Base-by-base conservation (phyloP, 2,797 vertebrate species). In the Percopsis omiscomaycus region DNA sequence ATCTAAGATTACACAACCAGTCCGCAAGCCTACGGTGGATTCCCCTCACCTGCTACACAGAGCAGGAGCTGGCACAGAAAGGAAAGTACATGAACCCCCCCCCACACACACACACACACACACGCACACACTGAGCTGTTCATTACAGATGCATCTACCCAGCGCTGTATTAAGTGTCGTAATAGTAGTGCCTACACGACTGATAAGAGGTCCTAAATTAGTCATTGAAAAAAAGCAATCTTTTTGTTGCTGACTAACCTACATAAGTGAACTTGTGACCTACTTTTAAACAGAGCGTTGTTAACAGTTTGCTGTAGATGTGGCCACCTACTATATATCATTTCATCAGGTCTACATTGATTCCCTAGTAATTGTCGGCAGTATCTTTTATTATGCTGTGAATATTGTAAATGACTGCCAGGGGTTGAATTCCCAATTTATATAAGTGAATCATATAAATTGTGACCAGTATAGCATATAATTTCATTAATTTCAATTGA, bases 161-260 rank as follows among this genome's bases (percentile, higher is more conserved):
- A 61, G 16, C 5, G 66, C 61, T 57, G 58, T 74, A 65, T 70
- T 75, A 79, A 82, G 77, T 69, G 57, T 66, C 66, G 70, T 75
- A 80, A 75, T 77, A 71, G 62, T 79, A 42, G 77, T 81, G 78
- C 79, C 82, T 82, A 82, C 85, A 84, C 83, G 69, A 63, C 68
- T 81, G 69, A 80, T 83, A 52, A 82, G 81, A 80, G 37, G 65
- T 68, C 83, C 80, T 64, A 86, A 85, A 85, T 88, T 81, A 86
- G 75, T 86, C 80, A 84, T 81, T 88, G 61, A 78, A 65, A 79
- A 81, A 73, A 59, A 66, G 59, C 42, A 16, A 15, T 72, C 61
- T 70, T 47, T 86, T 83, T 63, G 50, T 69, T 44, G 56, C 59
- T 82, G 71, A 81, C 75, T 85, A 72, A 69, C 78, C 81, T 83